Evolutionary conservation across 1,140 invertebrate genomes (phyloP), one percentile per base, ranked within the genome.

Genomic region (Nasonia giraulti): DNA sequence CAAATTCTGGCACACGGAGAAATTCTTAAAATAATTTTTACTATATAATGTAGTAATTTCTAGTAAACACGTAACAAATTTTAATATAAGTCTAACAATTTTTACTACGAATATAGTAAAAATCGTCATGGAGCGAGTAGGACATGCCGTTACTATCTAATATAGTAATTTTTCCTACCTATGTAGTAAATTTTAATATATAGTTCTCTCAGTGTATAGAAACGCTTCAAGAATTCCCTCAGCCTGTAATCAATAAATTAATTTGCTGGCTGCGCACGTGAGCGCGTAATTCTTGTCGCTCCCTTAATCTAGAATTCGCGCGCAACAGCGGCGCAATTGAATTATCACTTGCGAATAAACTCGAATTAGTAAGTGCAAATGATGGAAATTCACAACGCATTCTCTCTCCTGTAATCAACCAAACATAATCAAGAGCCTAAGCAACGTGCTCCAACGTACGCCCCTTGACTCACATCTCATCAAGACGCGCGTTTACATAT

Each of bases 281-380:
- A 62, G 27, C 78, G 50, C 20, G 31, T 77, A 78, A 78, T 50
- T 78, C 76, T 55, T 14, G 74, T 66, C 47, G 76, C 11, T 78
- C 10, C 76, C 76, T 62, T 78, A 78, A 78, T 78, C 50, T 27
- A 33, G 50, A n/a, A 66, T 74, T 74, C 33, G 40, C 27, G 17
- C 55, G 47, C 55, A 7, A 66, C 76, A n/a, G n/a, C 75, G 2
- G 44, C 10, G 12, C 44, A 44, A 80, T 69, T 80, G 20, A 80
- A 80, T 80, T 80, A 80, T 69, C 37, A 33, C 33, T 44, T 3
- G 78, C 5, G 66, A 69, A 69, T 80, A 80, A 68, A 80, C 50
- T 80, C 62, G 27, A 14, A 69, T 80, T 80, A 80, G 31, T 69
- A 37, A 20, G 12, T 37, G 47, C 31, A 37, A 31, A 55, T 77